Evolutionary conservation across 2,797 vertebrate genomes (phyloP).

Genomic region (Cuniculus paca): DNA sequence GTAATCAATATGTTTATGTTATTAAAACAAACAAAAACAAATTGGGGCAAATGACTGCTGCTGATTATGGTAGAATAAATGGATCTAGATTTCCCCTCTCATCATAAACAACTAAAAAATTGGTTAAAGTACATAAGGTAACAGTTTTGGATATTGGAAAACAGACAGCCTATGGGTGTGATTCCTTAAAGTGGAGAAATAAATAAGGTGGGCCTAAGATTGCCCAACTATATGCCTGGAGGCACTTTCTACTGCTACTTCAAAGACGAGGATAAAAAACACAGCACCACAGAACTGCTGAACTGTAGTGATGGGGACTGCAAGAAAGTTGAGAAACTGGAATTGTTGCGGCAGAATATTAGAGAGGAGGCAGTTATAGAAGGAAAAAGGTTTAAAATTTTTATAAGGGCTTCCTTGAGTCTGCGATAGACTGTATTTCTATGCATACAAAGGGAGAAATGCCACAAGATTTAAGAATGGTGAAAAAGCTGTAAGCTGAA

Average conservation of each 20-base stretch:
- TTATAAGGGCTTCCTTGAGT: neutral
- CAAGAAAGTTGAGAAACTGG: neutral
- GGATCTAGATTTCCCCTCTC: neutral
- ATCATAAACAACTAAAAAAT: neutral
- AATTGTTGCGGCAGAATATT: neutral
- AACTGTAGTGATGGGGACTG: neutral
- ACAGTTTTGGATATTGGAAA: neutral
- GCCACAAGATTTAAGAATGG: neutral
- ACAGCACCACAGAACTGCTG: neutral
- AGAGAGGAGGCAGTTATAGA: neutral
- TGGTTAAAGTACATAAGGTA: neutral
- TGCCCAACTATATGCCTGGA: neutral
- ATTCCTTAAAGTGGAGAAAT: conserved; percentile 18
- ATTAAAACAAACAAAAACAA: conserved; percentile 29
- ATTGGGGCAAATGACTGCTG: neutral
- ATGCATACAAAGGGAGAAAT: neutral
- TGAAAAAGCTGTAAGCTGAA: neutral
- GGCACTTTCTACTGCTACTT: neutral
- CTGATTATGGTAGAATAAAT: neutral
- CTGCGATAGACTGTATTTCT: neutral
- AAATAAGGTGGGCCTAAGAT: neutral
- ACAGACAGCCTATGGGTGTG: neutral
- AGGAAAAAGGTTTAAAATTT: neutral
- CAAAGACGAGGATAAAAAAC: neutral
- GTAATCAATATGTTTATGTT: conserved; percentile 20